phyloP scores from a whole-genome alignment of 2,113 vertebrate genomes.

The Nothobranchius furzeri region DNA sequence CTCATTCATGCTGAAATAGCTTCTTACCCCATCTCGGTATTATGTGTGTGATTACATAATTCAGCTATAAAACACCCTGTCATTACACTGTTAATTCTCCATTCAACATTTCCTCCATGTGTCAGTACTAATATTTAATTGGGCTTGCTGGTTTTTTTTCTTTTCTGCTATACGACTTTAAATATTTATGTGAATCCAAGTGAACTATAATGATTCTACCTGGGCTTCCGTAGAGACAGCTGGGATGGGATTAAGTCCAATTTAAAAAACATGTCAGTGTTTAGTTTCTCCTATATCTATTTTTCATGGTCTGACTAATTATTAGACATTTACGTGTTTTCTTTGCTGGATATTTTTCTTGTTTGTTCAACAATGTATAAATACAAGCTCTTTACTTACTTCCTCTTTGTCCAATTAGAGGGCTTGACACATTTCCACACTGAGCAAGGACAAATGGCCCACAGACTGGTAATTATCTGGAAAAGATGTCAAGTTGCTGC shows the following conservation, averaged over 20 bases:
- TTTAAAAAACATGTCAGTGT: background rate
- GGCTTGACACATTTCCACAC: constrained; percentile 51
- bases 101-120: background rate
- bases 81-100: constrained; percentile 6
- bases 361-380: constrained; percentile 55
- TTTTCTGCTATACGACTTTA: background rate
- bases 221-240: background rate
- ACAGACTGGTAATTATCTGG: constrained; percentile 49
- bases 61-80: background rate
- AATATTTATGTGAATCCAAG: background rate
- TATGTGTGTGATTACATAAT: constrained; percentile 27
- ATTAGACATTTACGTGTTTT: constrained; percentile 47
- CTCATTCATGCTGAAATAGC: constrained; percentile 27
- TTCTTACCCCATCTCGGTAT: background rate
- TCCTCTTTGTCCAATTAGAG: constrained; percentile 63
- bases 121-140: constrained; percentile 2
- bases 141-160: constrained; percentile 10
- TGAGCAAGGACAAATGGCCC: constrained; percentile 50
- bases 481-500: constrained; percentile 25
- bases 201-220: background rate
- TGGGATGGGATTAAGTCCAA: background rate
- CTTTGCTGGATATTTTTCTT: constrained; percentile 49
- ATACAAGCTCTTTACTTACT: constrained; percentile 58
- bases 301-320: constrained; percentile 38
- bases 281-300: background rate